These are phyloP conservation scores for Dendropsophus ebraccatus DNA, from an alignment of 2,113 vertebrate species.

Conservation along the genomic window DNA sequence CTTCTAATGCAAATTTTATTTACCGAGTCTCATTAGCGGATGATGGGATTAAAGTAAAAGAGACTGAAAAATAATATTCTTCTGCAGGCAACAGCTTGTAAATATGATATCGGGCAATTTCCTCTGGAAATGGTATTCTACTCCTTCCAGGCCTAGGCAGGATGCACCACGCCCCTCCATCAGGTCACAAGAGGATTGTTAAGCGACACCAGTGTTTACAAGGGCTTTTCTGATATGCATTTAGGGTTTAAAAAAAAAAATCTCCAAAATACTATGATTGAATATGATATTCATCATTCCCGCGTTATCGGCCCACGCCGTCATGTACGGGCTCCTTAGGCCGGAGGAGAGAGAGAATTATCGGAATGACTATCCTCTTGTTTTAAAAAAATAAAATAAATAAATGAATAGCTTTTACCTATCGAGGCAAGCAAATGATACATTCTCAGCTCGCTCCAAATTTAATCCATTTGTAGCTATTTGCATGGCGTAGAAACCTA, in stretches of 20 bases:
- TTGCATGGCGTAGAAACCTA: constrained; percentile 94
- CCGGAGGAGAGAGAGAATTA: constrained; percentile 55
- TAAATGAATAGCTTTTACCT: constrained; percentile 84
- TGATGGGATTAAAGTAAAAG: background rate
- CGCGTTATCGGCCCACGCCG: constrained; percentile 13
- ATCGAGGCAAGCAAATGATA: constrained; percentile 76
- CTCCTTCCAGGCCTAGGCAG: background rate
- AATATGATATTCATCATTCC: constrained; percentile 22
- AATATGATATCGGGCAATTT: background rate
- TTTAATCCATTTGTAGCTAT: constrained; percentile 98
- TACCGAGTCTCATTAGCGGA: too few relatives aligned
- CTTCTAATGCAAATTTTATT: too few relatives aligned
- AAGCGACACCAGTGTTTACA: constrained; percentile 53
- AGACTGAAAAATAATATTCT: background rate
- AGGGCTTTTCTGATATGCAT: constrained; percentile 5
- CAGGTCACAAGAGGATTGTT: constrained; percentile 45
- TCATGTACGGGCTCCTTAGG: background rate
- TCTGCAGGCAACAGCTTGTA: background rate
- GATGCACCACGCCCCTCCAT: constrained; percentile 20
- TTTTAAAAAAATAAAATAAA: constrained; percentile 61
- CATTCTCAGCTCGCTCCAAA: constrained; percentile 92
- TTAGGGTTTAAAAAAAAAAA: constrained; percentile 39
- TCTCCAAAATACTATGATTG: constrained; percentile 41
- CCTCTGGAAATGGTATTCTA: background rate
- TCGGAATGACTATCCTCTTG: constrained; percentile 68